phyloP scores from a whole-genome alignment of 2,113 vertebrate species.

The Rhizomys pruinosus region DNA sequence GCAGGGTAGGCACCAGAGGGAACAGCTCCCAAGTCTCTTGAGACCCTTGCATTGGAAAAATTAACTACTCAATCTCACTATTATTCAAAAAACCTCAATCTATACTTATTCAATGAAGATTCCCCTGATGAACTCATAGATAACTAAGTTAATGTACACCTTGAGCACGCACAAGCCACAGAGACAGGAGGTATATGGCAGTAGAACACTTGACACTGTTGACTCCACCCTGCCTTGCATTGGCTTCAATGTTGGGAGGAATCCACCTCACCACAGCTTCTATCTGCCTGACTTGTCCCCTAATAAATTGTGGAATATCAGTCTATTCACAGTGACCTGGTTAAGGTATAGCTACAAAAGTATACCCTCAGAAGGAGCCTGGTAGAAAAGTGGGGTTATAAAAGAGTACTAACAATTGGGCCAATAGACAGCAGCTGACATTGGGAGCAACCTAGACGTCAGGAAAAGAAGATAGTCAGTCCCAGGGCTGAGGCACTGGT shows the following conservation, averaged over 20 bases:
- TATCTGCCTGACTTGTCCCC: not conserved
- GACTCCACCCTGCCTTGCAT: not conserved
- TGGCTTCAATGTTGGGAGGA: not conserved
- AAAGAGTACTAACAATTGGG: no score
- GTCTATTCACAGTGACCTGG: not conserved
- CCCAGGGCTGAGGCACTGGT: no score
- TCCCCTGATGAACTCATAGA: not conserved
- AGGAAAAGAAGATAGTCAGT: not conserved
- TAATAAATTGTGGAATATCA: not conserved
- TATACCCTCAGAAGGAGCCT: no score
- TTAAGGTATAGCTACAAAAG: no score
- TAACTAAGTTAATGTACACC: no score
- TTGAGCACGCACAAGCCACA: not conserved
- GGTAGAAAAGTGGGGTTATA: no score
- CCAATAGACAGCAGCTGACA: no score
- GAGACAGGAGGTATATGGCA: not conserved
- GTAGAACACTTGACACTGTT: not conserved
- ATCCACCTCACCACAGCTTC: not conserved
- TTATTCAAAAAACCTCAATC: not conserved
- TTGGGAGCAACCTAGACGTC: not conserved
- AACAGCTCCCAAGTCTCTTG: not conserved
- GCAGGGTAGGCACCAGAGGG: not conserved
- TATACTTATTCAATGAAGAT: not conserved
- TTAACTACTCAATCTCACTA: no score
- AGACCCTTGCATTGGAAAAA: conserved; percentile 11